These are phyloP conservation scores for Balaenoptera acutorostrata DNA, from an alignment of 2,113 vertebrate genomes.

Conservation along the genomic window DNA sequence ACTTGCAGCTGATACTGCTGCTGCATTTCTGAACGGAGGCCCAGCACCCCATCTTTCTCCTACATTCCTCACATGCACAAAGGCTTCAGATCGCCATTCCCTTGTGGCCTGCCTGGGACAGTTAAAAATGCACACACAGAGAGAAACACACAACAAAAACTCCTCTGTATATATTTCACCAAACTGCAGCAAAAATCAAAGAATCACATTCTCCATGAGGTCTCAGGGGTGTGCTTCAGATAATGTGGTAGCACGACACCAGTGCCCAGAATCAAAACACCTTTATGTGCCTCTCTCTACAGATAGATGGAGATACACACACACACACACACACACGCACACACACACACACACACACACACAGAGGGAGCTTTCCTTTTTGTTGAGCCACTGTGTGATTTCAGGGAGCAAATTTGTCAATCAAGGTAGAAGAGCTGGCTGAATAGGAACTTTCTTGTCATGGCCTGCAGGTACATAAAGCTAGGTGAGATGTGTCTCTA, in stretches of 20 bases:
- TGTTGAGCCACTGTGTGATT: background rate
- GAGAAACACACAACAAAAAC: background rate
- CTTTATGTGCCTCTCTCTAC: background rate
- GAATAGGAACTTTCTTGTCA: background rate
- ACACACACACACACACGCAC: background rate
- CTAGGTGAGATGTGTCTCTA: background rate
- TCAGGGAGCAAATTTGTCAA: background rate
- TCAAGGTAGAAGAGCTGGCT: background rate
- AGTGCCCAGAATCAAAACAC: background rate
- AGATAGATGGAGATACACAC: background rate
- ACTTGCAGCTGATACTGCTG: background rate
- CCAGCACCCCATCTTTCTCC: background rate
- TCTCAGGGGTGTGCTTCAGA: background rate
- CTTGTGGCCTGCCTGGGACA: background rate
- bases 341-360: background rate
- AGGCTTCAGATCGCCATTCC: background rate
- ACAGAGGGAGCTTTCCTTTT: background rate
- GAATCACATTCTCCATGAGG: background rate
- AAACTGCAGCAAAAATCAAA: slow-evolving; percentile 22
- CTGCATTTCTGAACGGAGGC: background rate
- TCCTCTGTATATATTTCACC: background rate
- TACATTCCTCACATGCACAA: background rate
- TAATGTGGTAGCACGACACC: background rate
- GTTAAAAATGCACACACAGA: background rate
- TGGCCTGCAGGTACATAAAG: background rate